phyloP scores from a whole-genome alignment of 2,888 invertebrate species.

The Sarcophaga subvicina region DNA sequence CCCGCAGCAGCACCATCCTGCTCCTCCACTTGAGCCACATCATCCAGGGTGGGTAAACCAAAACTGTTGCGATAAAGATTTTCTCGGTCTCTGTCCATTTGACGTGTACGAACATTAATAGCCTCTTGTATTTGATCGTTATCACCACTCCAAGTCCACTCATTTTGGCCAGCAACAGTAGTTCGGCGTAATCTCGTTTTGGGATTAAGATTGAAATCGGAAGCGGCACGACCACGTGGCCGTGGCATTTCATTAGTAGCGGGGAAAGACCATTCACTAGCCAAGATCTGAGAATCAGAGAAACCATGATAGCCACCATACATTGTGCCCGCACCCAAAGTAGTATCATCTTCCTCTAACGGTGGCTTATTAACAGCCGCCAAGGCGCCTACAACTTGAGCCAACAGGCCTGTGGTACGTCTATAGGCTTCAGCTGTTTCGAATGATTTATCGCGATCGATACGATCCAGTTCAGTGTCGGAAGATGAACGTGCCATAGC shows the following conservation, averaged over 20 bases:
- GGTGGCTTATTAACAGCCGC: slow-evolving; percentile 83
- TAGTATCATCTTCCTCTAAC: slow-evolving; percentile 81
- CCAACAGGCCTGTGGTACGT: slow-evolving; percentile 89
- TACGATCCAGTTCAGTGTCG: slow-evolving; percentile 89
- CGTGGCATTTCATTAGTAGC: slow-evolving; percentile 79
- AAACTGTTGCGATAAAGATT: slow-evolving; percentile 72
- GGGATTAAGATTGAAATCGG: slow-evolving; percentile 82
- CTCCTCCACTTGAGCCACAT: slow-evolving; percentile 74
- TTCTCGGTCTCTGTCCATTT: slow-evolving; percentile 72
- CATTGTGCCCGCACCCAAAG: slow-evolving; percentile 72
- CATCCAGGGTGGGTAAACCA: slow-evolving; percentile 66
- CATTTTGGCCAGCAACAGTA: slow-evolving; percentile 74
- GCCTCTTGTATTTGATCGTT: slow-evolving; percentile 81
- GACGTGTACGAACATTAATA: slow-evolving; percentile 78
- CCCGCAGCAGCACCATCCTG: slow-evolving; percentile 71
- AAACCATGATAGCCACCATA: slow-evolving; percentile 86
- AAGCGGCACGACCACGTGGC: slow-evolving; percentile 84
- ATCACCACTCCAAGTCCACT: slow-evolving; percentile 82
- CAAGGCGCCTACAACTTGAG: slow-evolving; percentile 89
- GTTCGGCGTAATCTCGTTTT: slow-evolving; percentile 71
- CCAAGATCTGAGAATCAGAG: slow-evolving; percentile 88
- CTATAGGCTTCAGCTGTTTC: slow-evolving; percentile 86
- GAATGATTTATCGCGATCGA: slow-evolving; percentile 89
- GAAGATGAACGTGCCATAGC: slow-evolving; percentile 85
- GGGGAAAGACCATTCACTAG: slow-evolving; percentile 86